Base-by-base conservation (phyloP, 2,888 invertebrate species). In the Kryphioiulus occultus region DNA sequence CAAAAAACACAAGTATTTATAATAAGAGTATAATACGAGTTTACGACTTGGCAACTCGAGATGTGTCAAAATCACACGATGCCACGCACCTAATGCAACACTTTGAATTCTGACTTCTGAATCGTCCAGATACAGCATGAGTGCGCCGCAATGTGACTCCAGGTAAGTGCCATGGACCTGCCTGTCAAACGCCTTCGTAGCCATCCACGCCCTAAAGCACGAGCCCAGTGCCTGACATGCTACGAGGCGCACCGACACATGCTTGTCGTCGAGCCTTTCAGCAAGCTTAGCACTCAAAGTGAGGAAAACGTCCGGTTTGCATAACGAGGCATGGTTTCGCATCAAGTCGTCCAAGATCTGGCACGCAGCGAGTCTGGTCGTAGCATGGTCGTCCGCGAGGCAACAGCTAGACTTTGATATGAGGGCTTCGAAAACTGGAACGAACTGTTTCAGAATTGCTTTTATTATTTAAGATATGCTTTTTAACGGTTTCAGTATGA, bases 121-220 rank as follows among this genome's bases (percentile, higher is more conserved):
- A 82, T 82, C 82, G 32, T 82, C 82, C 32, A 82, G 82, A n/a
- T 82, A 82, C 17, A 82, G 82, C 82, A 82, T 26, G 9, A 82
- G 32, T 2, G 5, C 22, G 9, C 17, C 22, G 32, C 9, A 82
- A 82, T 15, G 7, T 10, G 26, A 1, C 32, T 26, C 22, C 26
- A 82, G 10, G 12, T n/a, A 22, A 10, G 22, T 1, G 32, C 26
- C n/a, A 15, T 78, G 7, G 5, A 7, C 7, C 7, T 42, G 7
- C 42, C 17, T 1, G 17, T 47, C 47, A 15, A 47, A 47, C 5
- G 19, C 22, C 22, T n/a, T 9, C 10, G 9, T 1, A 10, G 32
- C 15, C 82, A 1, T 82, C 82, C 82, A 82, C 10, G 82, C 4
- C n/a, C 17, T 82, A 1, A 82, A 26, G 22, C 15, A 15, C 26